phyloP scores from a whole-genome alignment of 2,888 invertebrate species.

The Synanthedon myopaeformis region DNA sequence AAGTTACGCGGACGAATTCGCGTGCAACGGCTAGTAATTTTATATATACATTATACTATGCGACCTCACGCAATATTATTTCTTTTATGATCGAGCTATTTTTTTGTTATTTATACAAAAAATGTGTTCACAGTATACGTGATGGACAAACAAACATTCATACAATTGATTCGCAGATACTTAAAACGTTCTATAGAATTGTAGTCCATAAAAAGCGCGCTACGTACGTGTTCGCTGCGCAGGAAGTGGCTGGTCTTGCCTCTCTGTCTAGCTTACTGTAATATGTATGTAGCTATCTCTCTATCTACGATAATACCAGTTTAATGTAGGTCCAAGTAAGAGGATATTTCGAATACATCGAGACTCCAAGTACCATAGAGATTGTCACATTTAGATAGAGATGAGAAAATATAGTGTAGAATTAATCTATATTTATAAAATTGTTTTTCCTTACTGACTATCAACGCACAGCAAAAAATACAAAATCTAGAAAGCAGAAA shows the following conservation, averaged over 20 bases:
- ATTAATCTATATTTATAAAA: too few species aligned
- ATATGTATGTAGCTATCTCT: slow-evolving; percentile 11
- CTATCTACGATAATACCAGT: slow-evolving; percentile 35
- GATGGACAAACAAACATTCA: background rate
- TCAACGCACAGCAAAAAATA: too few species aligned
- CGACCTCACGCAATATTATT: too few species aligned
- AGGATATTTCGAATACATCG: too few species aligned
- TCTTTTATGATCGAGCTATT: too few species aligned
- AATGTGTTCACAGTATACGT: background rate
- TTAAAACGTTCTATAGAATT: background rate
- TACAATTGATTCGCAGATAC: background rate
- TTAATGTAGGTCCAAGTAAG: slow-evolving; percentile 5
- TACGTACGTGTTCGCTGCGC: slow-evolving; percentile 21
- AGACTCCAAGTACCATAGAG: slow-evolving; percentile 4
- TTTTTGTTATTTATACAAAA: background rate
- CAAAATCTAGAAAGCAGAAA: too few species aligned
- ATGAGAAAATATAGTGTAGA: too few species aligned
- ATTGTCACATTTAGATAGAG: too few species aligned
- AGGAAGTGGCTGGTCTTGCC: slow-evolving; percentile 22
- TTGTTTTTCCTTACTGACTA: too few species aligned
- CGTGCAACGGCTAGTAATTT: too few species aligned
- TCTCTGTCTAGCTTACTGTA: slow-evolving; percentile 9
- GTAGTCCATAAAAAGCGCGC: slow-evolving; percentile 2
- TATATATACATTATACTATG: too few species aligned
- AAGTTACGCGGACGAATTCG: too few species aligned